A percentile compares a stretch with the other conserved stretches of the same genome.
Conservation (phyloP, 2,888 invertebrate species). For the Hirtodrosophila cameraria region DNA sequence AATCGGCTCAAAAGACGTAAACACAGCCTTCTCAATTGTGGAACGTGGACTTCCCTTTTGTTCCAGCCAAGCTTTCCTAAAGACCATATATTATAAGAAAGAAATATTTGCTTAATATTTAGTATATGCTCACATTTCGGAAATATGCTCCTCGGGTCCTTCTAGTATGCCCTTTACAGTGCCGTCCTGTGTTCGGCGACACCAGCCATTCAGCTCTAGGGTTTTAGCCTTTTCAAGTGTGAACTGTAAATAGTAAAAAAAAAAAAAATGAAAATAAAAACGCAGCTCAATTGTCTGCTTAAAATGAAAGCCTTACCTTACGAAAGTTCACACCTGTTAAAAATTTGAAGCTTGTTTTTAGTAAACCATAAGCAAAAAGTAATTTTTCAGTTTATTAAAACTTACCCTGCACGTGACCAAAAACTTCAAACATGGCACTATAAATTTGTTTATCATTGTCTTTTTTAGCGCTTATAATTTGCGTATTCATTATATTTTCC, state of each 20-base stretch:
- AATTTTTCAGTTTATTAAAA: not conserved
- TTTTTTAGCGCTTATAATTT: no score
- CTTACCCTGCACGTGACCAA: slow-evolving; percentile 60
- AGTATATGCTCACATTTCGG: slow-evolving; percentile 85
- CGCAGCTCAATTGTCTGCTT: fast-evolving
- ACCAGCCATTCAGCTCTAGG: slow-evolving; percentile 87
- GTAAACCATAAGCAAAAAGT: no score
- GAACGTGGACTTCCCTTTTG: slow-evolving; percentile 63
- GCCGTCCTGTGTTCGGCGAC: no score
- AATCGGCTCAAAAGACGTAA: slow-evolving; percentile 50
- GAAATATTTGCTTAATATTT: no score
- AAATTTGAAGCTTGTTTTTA: no score
- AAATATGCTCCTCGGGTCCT: slow-evolving; percentile 85
- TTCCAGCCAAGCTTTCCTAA: slow-evolving; percentile 55
- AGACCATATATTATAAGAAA: not conserved
- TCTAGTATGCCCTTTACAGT: slow-evolving; percentile 87
- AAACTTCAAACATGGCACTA: slow-evolving; percentile 53
- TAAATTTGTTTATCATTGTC: slow-evolving; percentile 14
- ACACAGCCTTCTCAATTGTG: slow-evolving; percentile 49
- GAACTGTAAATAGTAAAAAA: slow-evolving; percentile 80
- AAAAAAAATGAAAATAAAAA: not conserved
- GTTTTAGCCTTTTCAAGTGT: slow-evolving; percentile 86
- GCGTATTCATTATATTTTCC: no score
- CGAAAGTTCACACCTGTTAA: slow-evolving; percentile 72
- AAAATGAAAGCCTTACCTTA: slow-evolving; percentile 53